Evolutionary conservation across 2,113 vertebrate genomes (phyloP).

Genomic region (Ptilorrhoa leucosticta): DNA sequence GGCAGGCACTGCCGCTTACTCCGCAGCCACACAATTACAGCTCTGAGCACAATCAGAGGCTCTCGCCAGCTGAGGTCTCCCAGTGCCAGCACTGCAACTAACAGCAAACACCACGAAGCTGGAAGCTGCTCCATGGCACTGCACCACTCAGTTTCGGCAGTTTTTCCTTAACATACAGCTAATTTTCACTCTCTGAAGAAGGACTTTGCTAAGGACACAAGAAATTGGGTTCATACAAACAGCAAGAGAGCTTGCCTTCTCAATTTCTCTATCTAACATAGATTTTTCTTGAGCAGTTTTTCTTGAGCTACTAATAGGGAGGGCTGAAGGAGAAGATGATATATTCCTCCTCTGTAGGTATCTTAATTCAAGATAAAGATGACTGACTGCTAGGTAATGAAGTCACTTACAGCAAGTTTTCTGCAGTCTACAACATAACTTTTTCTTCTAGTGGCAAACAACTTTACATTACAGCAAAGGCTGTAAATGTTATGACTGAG

Average conservation of each 20-base stretch:
- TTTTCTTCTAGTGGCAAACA: neutral
- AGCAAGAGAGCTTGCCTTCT: neutral
- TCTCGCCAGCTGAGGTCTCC: neutral
- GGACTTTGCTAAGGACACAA: neutral
- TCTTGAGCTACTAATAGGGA: neutral
- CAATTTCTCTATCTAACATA: accelerated
- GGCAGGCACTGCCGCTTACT: neutral
- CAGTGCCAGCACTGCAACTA: accelerated
- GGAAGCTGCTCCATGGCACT: neutral
- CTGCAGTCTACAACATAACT: neutral
- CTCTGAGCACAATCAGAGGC: neutral
- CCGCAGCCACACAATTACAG: neutral
- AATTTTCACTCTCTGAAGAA: neutral
- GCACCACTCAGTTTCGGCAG: neutral
- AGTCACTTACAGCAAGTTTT: neutral
- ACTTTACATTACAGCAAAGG: neutral
- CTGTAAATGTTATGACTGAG: neutral
- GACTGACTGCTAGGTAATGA: neutral
- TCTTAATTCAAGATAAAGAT: neutral
- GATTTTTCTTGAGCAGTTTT: neutral
- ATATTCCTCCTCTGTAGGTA: neutral
- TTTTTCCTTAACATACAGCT: neutral
- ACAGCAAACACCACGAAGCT: neutral
- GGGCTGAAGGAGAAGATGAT: neutral
- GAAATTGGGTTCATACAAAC: neutral